Conservation (phyloP, 2,797 vertebrate genomes). For the Manis javanica region DNA sequence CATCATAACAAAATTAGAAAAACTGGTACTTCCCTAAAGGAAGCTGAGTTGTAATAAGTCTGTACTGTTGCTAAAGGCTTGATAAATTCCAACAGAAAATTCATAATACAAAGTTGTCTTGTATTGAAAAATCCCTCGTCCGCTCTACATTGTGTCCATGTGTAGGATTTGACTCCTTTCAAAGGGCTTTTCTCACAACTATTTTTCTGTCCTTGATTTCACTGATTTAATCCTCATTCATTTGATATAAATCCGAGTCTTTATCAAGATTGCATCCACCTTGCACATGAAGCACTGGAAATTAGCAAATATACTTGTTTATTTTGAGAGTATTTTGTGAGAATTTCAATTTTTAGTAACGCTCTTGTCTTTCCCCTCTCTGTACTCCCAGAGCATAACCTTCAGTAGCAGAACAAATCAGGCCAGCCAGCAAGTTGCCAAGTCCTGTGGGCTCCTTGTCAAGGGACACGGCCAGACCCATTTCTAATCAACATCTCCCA, state of each 20-base stretch:
- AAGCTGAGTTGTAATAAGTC: background rate
- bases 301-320: background rate
- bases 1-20: background rate
- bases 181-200: background rate
- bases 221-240: background rate
- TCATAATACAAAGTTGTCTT: background rate
- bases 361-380: constrained; percentile 48
- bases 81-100: background rate
- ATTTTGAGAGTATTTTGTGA: background rate
- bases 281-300: background rate
- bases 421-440: constrained; percentile 58
- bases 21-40: background rate
- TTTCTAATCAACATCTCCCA: constrained; percentile 58
- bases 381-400: constrained; percentile 77
- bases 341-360: too few species aligned
- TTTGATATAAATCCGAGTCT: background rate
- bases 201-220: background rate
- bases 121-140: background rate
- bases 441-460: constrained; percentile 64
- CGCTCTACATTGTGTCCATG: background rate
- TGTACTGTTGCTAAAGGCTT: background rate
- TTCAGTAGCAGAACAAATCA: constrained; percentile 77
- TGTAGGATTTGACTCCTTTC: background rate
- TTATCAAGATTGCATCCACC: background rate
- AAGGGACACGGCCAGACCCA: constrained; percentile 62